Percentiles rank a stretch among this genome's conserved stretches.
Evolutionary conservation across 2,113 vertebrate genomes (phyloP).

Genomic region (Rhynchomys soricoides): DNA sequence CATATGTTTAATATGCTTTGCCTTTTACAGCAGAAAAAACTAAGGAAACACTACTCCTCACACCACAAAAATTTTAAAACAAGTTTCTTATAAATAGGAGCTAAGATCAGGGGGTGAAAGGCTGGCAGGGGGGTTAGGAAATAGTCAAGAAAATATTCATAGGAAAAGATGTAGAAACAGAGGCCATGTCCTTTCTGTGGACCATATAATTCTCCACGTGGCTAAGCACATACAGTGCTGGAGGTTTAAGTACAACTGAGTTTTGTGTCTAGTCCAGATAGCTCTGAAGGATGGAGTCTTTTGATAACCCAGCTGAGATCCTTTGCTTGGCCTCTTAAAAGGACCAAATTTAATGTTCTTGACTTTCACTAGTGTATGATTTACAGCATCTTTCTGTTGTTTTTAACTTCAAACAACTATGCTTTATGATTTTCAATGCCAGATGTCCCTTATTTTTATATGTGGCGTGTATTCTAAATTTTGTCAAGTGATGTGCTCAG

Average conservation of each 20-base stretch:
- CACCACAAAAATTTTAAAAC: slow-evolving; percentile 26
- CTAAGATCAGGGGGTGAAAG: slow-evolving; percentile 6
- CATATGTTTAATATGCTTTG: slow-evolving; percentile 75
- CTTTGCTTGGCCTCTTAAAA: neutral
- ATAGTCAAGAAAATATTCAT: too few species aligned
- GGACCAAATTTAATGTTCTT: neutral
- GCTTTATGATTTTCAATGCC: neutral
- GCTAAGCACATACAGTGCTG: neutral
- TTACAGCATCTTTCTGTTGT: neutral
- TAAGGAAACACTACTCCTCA: slow-evolving; percentile 59
- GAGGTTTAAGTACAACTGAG: neutral
- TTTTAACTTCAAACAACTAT: neutral
- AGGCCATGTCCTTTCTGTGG: neutral
- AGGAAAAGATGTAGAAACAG: neutral
- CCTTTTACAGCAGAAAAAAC: slow-evolving; percentile 35
- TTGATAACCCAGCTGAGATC: neutral
- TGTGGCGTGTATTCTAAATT: neutral
- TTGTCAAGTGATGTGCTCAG: neutral
- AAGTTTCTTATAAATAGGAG: slow-evolving; percentile 52
- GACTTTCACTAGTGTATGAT: neutral
- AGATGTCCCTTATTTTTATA: neutral
- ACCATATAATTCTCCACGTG: neutral
- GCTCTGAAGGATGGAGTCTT: neutral
- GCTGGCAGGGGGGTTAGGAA: neutral
- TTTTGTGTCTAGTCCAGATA: neutral